These are phyloP conservation scores for Nicator chloris DNA, from an alignment of 2,113 vertebrate species.

Conservation along the genomic window DNA sequence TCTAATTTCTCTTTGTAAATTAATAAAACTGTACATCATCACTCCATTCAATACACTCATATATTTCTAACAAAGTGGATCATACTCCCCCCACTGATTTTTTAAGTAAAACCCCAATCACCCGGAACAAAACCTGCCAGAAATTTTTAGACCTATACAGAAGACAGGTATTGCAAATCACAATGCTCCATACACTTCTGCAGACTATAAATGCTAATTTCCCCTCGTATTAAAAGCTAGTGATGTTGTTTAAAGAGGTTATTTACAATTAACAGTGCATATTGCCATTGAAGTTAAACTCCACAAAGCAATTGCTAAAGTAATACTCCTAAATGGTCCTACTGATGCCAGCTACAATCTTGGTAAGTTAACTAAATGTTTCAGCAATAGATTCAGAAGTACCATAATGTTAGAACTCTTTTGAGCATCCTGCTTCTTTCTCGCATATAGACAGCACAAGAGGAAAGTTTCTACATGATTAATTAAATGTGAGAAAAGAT, in stretches of 20 bases:
- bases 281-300: not conserved
- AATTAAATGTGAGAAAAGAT: not conserved
- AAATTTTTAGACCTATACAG: not conserved
- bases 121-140: not conserved
- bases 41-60: not conserved
- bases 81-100: fast-evolving
- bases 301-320: not conserved
- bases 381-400: not conserved
- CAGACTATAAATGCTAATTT: not conserved
- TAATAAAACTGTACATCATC: not conserved
- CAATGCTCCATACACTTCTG: not conserved
- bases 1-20: not conserved
- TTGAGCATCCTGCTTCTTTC: not conserved
- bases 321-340: not conserved
- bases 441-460: not conserved
- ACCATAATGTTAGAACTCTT: not conserved
- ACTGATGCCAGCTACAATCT: not conserved
- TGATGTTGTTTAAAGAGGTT: not conserved
- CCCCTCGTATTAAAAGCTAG: not conserved
- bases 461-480: not conserved
- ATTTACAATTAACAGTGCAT: not conserved
- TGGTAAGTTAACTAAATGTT: not conserved
- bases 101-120: fast-evolving
- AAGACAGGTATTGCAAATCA: not conserved
- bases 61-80: not conserved